Conservation (phyloP, 2,797 vertebrate genomes). For the Hoplostethus mediterraneus region DNA sequence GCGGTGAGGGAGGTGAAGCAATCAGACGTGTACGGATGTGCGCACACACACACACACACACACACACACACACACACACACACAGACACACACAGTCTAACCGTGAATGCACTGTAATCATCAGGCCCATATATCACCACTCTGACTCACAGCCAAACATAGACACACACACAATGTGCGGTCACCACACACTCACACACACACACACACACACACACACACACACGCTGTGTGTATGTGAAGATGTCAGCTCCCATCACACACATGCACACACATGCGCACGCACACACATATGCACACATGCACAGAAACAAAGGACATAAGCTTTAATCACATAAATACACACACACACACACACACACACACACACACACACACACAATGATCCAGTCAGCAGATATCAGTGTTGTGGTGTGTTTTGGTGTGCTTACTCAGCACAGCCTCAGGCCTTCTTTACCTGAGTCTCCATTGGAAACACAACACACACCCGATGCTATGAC, state of each 20-base stretch:
- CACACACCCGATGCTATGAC: conserved; percentile 15
- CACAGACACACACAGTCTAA: neutral
- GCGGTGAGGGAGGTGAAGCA: conserved; percentile 16
- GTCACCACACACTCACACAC: neutral
- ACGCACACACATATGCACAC: neutral
- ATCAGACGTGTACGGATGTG: conserved; percentile 4
- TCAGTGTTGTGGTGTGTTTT: conserved; percentile 7
- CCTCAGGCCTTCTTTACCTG: conserved; percentile 24
- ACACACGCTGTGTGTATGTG: neutral
- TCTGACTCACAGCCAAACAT: neutral
- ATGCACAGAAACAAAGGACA: too few relatives aligned
- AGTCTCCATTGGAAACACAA: conserved; percentile 24
- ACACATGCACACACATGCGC: neutral
- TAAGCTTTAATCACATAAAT: neutral
- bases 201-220: neutral
- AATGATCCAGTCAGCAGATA: conserved; percentile 37
- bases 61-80: neutral
- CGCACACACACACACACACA: neutral
- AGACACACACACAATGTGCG: neutral
- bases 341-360: neutral
- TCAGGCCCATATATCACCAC: conserved; percentile 22
- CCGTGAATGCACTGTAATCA: conserved; percentile 35
- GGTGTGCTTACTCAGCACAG: conserved; percentile 33
- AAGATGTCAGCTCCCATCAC: neutral
- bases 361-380: neutral